phyloP scores from a whole-genome alignment of 2,888 invertebrate genomes.

The Oxyscelio sp. region DNA sequence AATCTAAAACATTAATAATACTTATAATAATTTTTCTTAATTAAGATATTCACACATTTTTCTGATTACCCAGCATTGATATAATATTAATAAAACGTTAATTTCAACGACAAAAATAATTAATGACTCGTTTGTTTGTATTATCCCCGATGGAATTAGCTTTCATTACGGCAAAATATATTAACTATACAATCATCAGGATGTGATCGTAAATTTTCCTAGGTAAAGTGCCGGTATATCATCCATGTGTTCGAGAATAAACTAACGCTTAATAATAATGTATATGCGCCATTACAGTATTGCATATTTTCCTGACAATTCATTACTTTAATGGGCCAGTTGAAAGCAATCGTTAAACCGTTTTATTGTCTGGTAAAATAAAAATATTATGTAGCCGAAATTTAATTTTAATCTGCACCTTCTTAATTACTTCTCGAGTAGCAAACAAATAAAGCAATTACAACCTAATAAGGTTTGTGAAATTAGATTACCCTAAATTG shows the following conservation, averaged over 20 bases:
- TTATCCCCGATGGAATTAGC: slow-evolving; percentile 71
- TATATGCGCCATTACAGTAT: slow-evolving; percentile 74
- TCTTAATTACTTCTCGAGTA: no score
- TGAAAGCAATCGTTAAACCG: slow-evolving; percentile 66
- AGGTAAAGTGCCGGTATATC: slow-evolving; percentile 75
- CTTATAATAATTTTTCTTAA: no score
- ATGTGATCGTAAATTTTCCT: slow-evolving; percentile 74
- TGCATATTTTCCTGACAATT: slow-evolving; percentile 70
- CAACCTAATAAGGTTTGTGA: no score
- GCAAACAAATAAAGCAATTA: no score
- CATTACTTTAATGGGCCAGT: slow-evolving; percentile 63
- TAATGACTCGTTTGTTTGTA: slow-evolving; percentile 73
- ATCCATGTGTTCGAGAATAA: slow-evolving; percentile 75
- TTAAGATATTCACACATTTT: no score
- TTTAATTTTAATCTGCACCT: no score
- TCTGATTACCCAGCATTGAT: no score
- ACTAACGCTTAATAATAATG: slow-evolving; percentile 75
- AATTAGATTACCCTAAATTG: no score
- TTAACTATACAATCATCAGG: slow-evolving; percentile 75
- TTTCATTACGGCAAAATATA: slow-evolving; percentile 69
- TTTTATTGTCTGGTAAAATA: slow-evolving; percentile 40
- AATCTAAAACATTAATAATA: no score
- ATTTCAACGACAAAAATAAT: slow-evolving; percentile 64
- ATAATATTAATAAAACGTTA: slow-evolving; percentile 68
- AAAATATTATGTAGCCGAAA: no score